Percentiles rank a stretch among this genome's conserved stretches.
Conservation (phyloP, 1,140 invertebrate species). For the Cyclargus thomasi region DNA sequence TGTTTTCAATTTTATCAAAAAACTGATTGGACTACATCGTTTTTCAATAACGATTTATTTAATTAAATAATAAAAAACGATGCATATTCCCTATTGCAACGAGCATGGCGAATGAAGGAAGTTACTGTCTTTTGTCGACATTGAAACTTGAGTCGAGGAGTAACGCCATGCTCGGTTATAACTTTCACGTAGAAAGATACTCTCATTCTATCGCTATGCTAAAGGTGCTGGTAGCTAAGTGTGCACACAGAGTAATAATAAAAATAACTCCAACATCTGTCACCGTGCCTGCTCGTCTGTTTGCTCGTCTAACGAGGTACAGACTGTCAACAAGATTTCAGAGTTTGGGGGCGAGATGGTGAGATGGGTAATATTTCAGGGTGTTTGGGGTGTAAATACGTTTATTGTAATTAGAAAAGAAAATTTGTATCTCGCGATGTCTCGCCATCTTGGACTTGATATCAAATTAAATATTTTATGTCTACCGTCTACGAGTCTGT, state of each 20-base stretch:
- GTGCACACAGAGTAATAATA: not conserved
- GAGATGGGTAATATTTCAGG: slow-evolving; percentile 1
- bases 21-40: too few relatives aligned
- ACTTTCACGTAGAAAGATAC: too few relatives aligned
- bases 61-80: too few relatives aligned
- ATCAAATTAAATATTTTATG: not conserved
- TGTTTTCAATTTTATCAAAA: too few relatives aligned
- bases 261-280: slow-evolving; percentile 13
- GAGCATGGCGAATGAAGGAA: too few relatives aligned
- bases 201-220: too few relatives aligned
- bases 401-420: slow-evolving; percentile 13
- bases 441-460: not conserved
- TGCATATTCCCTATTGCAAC: too few relatives aligned
- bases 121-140: too few relatives aligned
- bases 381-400: slow-evolving; percentile 9
- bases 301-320: slow-evolving; percentile 9
- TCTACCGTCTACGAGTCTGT: not conserved
- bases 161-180: too few relatives aligned
- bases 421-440: slow-evolving; percentile 4
- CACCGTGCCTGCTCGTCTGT: slow-evolving; percentile 4
- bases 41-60: too few relatives aligned
- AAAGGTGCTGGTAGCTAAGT: not conserved
- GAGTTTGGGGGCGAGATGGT: not conserved
- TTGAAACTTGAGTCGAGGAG: too few relatives aligned
- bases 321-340: slow-evolving; percentile 12